Percentiles rank a stretch among this genome's conserved stretches.
phyloP scores from a whole-genome alignment of 2,113 vertebrate species.

The Colistium nudipinnis region DNA sequence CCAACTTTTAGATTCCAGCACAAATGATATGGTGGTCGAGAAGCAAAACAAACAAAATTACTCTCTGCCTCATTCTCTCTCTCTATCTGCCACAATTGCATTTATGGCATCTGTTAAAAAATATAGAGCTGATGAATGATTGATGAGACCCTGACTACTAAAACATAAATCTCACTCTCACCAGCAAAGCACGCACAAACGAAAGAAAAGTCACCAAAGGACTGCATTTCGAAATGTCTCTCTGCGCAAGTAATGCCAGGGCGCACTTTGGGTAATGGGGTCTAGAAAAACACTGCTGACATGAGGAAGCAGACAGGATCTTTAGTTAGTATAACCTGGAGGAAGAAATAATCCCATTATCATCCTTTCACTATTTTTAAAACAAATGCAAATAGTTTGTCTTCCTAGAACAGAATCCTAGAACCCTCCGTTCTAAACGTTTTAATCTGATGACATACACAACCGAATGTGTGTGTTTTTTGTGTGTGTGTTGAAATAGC shows the following conservation, averaged over 20 bases:
- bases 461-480: too few species aligned
- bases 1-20: constrained; percentile 64
- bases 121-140: constrained; percentile 55
- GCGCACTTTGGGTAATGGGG: constrained; percentile 25
- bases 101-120: constrained; percentile 55
- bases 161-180: constrained; percentile 40
- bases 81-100: constrained; percentile 14
- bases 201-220: constrained; percentile 13
- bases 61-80: not conserved
- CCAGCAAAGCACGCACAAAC: constrained; percentile 13
- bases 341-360: not conserved
- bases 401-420: too few species aligned
- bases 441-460: too few species aligned
- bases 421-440: too few species aligned
- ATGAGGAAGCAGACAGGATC: constrained; percentile 7
- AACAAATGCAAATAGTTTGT: too few species aligned
- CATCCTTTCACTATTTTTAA: too few species aligned
- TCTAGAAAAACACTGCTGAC: constrained; percentile 32
- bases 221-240: constrained; percentile 41
- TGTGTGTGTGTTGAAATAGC: too few species aligned
- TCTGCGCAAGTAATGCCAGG: constrained; percentile 23
- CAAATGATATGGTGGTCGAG: constrained; percentile 53
- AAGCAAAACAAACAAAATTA: not conserved
- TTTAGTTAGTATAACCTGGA: constrained; percentile 15
- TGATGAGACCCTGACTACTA: constrained; percentile 40